Evolutionary conservation across 2,113 vertebrate species (phyloP).

Genomic region (Dipodomys ordii): DNA sequence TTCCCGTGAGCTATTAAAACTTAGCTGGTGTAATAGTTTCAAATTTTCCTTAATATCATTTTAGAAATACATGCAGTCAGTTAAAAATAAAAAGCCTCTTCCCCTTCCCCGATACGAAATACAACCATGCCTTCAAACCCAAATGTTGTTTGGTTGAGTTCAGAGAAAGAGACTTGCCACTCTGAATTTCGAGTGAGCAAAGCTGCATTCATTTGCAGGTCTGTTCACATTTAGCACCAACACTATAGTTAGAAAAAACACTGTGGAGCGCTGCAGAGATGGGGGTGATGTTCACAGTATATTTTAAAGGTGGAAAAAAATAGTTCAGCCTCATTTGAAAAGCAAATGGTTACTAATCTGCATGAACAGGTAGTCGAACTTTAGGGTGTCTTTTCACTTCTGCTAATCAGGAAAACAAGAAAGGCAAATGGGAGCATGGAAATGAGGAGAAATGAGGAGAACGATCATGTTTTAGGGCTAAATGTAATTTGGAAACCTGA

Average conservation of each 20-base stretch:
- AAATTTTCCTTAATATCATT: conserved; percentile 16
- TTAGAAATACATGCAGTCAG: not conserved
- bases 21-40: conserved; percentile 38
- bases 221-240: conserved; percentile 79
- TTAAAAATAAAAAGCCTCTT: not conserved
- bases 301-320: conserved; percentile 82
- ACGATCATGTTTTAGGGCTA: not conserved
- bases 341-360: conserved; percentile 72
- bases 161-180: conserved; percentile 80
- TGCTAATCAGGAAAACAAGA: conserved; percentile 49
- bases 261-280: conserved; percentile 70
- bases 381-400: conserved; percentile 55
- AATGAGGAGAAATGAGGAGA: conserved; percentile 27
- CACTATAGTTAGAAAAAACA: conserved; percentile 80
- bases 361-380: conserved; percentile 73
- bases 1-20: conserved; percentile 39
- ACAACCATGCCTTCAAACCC: conserved; percentile 40
- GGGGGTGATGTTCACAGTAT: conserved; percentile 75
- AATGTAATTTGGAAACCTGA: conserved; percentile 45
- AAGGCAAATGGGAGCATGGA: conserved; percentile 10
- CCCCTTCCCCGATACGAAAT: not conserved
- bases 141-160: conserved; percentile 56
- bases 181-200: conserved; percentile 63
- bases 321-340: conserved; percentile 80
- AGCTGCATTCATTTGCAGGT: conserved; percentile 80